Conservation (phyloP, 1,140 invertebrate species). For the Diorhabda elongata region DNA sequence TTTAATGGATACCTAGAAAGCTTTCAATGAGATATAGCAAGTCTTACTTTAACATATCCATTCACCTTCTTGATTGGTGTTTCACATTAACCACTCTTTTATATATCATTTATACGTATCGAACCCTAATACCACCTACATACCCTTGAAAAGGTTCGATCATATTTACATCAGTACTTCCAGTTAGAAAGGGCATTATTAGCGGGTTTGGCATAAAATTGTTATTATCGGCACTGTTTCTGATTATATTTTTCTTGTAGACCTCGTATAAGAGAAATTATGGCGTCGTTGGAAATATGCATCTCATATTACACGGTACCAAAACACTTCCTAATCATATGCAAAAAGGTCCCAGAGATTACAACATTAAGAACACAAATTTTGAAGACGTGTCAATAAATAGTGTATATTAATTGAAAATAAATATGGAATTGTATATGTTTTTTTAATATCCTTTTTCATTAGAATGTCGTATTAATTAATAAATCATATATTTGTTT, state of each 20-base stretch:
- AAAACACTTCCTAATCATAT: conserved; percentile 59
- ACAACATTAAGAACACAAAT: conserved; percentile 51
- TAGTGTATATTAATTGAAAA: too few species aligned
- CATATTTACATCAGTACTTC: too few species aligned
- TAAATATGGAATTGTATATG: too few species aligned
- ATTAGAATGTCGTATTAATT: too few species aligned
- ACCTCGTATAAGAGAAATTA: conserved; percentile 49
- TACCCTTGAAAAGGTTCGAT: too few species aligned
- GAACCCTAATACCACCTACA: background rate
- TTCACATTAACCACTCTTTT: background rate
- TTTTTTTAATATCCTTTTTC: too few species aligned
- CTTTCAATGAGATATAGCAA: background rate
- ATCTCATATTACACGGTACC: conserved; percentile 67
- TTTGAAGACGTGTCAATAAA: too few species aligned
- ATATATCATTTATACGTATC: background rate
- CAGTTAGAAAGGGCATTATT: too few species aligned
- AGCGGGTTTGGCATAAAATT: too few species aligned
- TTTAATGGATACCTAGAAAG: background rate
- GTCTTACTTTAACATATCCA: background rate
- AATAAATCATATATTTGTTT: too few species aligned
- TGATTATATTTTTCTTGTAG: conserved; percentile 38
- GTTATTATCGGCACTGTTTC: too few species aligned
- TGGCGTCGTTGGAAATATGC: conserved; percentile 55
- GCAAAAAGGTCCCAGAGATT: conserved; percentile 53
- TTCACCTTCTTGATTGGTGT: background rate